Percentiles rank a stretch among this genome's conserved stretches.
Conservation (phyloP, 2,888 invertebrate species). For the Gymnocheta viridis region DNA sequence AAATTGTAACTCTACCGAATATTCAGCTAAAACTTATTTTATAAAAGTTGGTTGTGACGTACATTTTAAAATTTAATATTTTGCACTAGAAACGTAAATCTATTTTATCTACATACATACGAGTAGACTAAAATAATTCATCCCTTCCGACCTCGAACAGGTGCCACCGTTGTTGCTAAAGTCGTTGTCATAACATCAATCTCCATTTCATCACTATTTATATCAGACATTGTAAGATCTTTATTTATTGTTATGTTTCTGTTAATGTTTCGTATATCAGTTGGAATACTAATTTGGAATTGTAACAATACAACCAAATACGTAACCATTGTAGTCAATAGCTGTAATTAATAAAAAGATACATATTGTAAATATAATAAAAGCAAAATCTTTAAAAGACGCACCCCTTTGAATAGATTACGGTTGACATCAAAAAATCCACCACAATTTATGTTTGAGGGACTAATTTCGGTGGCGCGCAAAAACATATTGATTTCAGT, state of each 20-base stretch:
- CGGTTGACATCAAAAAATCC: slow-evolving; percentile 89
- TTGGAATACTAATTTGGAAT: slow-evolving; percentile 89
- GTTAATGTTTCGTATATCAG: slow-evolving; percentile 79
- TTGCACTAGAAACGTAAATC: no score
- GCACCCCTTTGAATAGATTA: slow-evolving; percentile 88
- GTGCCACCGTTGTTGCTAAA: neutral
- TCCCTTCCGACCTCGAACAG: neutral
- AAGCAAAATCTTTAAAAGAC: no score
- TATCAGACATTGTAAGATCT: slow-evolving; percentile 69
- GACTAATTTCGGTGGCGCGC: slow-evolving; percentile 89
- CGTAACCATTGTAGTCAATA: slow-evolving; percentile 89
- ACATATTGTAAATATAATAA: no score
- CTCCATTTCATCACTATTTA: slow-evolving; percentile 74
- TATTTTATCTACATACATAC: neutral
- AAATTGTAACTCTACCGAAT: no score
- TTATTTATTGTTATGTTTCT: slow-evolving; percentile 70
- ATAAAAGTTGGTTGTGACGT: no score
- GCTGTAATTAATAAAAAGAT: slow-evolving; percentile 79
- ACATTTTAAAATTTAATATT: no score
- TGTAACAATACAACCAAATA: slow-evolving; percentile 88
- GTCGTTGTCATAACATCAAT: slow-evolving; percentile 69
- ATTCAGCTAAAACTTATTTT: no score
- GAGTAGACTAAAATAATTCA: neutral
- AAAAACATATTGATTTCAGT: slow-evolving; percentile 90
- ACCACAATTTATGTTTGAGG: slow-evolving; percentile 88